Base-by-base conservation (phyloP, 2,797 vertebrate genomes). In the Amphiprion clarkii region DNA sequence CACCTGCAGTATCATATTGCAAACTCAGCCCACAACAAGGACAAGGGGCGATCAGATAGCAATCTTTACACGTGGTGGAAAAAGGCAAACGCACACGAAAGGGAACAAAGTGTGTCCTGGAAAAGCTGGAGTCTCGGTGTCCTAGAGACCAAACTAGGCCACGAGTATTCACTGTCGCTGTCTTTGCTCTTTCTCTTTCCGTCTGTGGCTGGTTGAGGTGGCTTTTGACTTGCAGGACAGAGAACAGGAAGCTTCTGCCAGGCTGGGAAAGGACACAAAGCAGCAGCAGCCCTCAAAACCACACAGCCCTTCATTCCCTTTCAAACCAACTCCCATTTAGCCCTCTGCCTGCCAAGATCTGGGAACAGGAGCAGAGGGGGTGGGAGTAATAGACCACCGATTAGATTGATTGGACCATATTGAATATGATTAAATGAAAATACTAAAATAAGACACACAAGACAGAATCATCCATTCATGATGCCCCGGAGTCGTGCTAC, bases 391-490 rank as follows among this genome's bases (percentile, higher is more conserved):
- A 87, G 83, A 92, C 84, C 81, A 63, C 64, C 58, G 77, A 90
- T 91, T 81, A 81, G 66, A 90, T 66, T 88, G 84, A 93, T 91
- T 88, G 69, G 76, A 76, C 42, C n/a, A 52, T 66, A 83, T 9
- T 74, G 74, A 83, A 87, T 74, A 80, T 88, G 78, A 90, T 88
- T 87, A 70, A 89, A 85, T 78, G 74, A 82, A 90, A 88, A 82
- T 73, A 74, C 33, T 44, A 72, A 48, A 88, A 77, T 67, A 77
- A 78, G 76, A 82, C 71, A 70, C 61, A 58, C 58, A 70, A 58
- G 70, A 78, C 66, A 42, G 74, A 74, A 42, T 79, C 49, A 19
- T 80, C 71, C 40, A 73, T 70, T 81, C 36, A 64, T 12, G n/a
- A 76, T 64, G 59, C 71, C 73, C 63, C n/a, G 16, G 63, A 90